Percentiles rank a stretch among this genome's conserved stretches.
These are phyloP conservation scores for Ichneumoninae sp. DNA, from an alignment of 2,888 invertebrate species.

Conservation along the genomic window DNA sequence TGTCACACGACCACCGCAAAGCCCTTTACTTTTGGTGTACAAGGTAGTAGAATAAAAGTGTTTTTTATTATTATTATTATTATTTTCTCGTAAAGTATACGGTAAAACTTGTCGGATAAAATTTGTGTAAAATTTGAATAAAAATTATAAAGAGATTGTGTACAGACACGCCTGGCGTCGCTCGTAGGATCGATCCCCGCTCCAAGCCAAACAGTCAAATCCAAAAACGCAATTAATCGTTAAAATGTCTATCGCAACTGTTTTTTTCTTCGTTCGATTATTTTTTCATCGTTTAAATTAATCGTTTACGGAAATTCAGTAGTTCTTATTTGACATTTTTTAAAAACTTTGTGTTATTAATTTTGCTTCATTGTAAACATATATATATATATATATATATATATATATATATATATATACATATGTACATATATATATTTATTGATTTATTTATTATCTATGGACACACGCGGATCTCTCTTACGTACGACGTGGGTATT, in stretches of 20 bases:
- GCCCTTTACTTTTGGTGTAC: conserved; percentile 51
- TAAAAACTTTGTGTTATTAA: conserved; percentile 42
- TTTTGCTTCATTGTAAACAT: conserved; percentile 12
- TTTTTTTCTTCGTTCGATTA: conserved; percentile 16
- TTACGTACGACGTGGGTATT: conserved; percentile 66
- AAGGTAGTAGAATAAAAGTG: conserved; percentile 68
- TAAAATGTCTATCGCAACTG: conserved; percentile 8
- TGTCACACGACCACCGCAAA: conserved; percentile 8
- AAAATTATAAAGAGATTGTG: conserved; percentile 72
- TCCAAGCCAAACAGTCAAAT: conserved; percentile 8
- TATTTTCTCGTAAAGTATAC: conserved; percentile 70
- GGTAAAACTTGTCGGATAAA: conserved; percentile 75
- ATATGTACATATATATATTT: neutral
- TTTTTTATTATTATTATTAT: conserved; percentile 21
- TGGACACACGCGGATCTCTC: conserved; percentile 52
- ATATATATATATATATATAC: neutral
- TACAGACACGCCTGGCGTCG: conserved; percentile 67
- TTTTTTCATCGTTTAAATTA: conserved; percentile 35
- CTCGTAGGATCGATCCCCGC: conserved; percentile 71
- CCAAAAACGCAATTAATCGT: neutral
- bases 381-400: conserved; percentile 7
- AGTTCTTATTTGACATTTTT: conserved; percentile 28
- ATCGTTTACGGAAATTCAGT: conserved; percentile 34
- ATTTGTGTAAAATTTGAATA: conserved; percentile 75
- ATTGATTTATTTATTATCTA: neutral